Base-by-base conservation (phyloP, 2,888 invertebrate species). In the Saturnia japonica region DNA sequence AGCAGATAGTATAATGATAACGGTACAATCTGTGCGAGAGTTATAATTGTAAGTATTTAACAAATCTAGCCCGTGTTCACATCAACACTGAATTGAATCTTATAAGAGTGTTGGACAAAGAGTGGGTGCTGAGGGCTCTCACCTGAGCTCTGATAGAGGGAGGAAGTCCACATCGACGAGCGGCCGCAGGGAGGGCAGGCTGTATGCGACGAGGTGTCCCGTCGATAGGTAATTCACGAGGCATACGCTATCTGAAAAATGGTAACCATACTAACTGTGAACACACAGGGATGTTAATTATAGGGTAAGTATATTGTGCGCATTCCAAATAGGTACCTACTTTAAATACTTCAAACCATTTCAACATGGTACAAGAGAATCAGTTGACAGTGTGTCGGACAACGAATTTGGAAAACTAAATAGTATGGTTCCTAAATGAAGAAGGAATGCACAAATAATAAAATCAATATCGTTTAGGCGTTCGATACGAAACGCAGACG, bases 91-190 rank as follows among this genome's bases (percentile, higher is more conserved):
- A 75, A 74, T 71, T 70, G 70, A 72, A 75, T 71, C 22, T 72
- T 70, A 51, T 70, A 67, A 62, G 57, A 57, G 71, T 73, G 68
- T 42, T 57, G 69, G 54, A 54, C n/a, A 54, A n/a, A n/a, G 70
- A 54, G 68, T 57, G 40, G 66, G 12, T 14, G 72, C 19, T 1
- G 54, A 28, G 72, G 68, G 70, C 69, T 83, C 93, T 95, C 95
- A 98, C 98, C 98, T 98, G 94, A 99, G 96, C 93, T 99, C 98
- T 77, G 97, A 96, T 78, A 98, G 95, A 75, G 99, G 99, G 85
- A 99, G 95, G 95, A 99, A 99, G 93, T 99, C 98, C 75, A 98
- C 96, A 91, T 99, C 98, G 85, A 99, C 95, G 77, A 99, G 95
- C 81, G 97, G 97, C 91, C 98, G 96, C 83, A 99, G 95, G 88